Evolutionary conservation across 2,113 vertebrate species (phyloP).

Genomic region (Telmatochromis sp.): DNA sequence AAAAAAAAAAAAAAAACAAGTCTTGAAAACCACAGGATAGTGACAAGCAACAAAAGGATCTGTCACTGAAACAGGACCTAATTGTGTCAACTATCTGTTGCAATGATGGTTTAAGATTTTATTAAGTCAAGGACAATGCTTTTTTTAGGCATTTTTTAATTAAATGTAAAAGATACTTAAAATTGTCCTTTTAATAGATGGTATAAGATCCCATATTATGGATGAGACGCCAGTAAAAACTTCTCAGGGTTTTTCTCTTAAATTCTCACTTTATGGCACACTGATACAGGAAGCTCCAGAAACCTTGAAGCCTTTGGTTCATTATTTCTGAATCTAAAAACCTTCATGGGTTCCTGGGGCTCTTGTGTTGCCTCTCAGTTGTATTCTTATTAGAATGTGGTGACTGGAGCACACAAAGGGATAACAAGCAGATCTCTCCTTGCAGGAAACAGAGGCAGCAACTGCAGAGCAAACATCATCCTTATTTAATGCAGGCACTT

Average conservation of each 20-base stretch:
- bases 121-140: too few relatives aligned
- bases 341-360: not conserved
- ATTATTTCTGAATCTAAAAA: not conserved
- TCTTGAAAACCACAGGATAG: not conserved
- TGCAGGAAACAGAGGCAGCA: not conserved
- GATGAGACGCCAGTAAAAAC: not conserved
- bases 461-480: not conserved
- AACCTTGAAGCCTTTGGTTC: not conserved
- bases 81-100: not conserved
- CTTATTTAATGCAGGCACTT: not conserved
- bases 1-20: not conserved
- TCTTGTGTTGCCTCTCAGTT: not conserved
- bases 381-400: not conserved
- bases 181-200: not conserved
- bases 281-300: not conserved
- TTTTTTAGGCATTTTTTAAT: not conserved
- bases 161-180: not conserved
- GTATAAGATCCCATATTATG: not conserved
- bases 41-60: rapidly evolving
- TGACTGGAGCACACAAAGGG: not conserved
- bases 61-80: not conserved
- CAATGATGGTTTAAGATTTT: not conserved
- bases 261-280: not conserved
- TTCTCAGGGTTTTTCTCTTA: not conserved
- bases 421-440: not conserved